Percentiles rank a stretch among this genome's conserved stretches.
These are phyloP conservation scores for Hippasteria phrygiana DNA, from an alignment of 53 echinoderm and acorn worm genomes.

Conservation along the genomic window DNA sequence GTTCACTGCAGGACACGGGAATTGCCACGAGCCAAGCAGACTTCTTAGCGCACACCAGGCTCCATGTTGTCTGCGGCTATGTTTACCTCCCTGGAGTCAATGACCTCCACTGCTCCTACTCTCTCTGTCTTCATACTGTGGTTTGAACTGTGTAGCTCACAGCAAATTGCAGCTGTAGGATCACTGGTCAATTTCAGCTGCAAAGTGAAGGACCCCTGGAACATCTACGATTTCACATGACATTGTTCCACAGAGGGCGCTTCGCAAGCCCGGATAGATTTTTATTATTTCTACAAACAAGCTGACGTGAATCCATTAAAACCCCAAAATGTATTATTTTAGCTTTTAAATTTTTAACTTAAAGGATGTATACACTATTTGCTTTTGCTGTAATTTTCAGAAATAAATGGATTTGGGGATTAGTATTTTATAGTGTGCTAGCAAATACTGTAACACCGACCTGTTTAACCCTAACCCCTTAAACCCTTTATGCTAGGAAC, in stretches of 20 bases:
- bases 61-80: slow-evolving; percentile 57
- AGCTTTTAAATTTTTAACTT: too few relatives aligned
- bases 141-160: slow-evolving; percentile 33
- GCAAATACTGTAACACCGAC: too few relatives aligned
- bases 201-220: slow-evolving; percentile 5
- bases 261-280: not conserved
- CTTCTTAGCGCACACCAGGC: slow-evolving; percentile 64
- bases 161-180: slow-evolving; percentile 32
- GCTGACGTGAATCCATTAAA: not conserved
- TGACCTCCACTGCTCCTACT: slow-evolving; percentile 47
- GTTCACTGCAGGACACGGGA: slow-evolving; percentile 59
- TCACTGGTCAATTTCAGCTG: slow-evolving; percentile 29
- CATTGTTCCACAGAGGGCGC: not conserved
- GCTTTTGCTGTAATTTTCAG: too few relatives aligned
- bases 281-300: not conserved
- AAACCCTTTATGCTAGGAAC: too few relatives aligned
- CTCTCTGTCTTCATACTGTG: slow-evolving; percentile 17
- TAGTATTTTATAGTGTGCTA: too few relatives aligned
- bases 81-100: slow-evolving; percentile 64
- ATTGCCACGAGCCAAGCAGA: slow-evolving; percentile 55
- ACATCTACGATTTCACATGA: slow-evolving; percentile 9
- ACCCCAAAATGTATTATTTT: too few relatives aligned
- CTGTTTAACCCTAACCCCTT: too few relatives aligned
- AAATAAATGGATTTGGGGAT: too few relatives aligned
- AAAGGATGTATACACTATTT: too few relatives aligned